Conservation (phyloP, 2,888 invertebrate genomes). For the Nipponacmea schrenckii region DNA sequence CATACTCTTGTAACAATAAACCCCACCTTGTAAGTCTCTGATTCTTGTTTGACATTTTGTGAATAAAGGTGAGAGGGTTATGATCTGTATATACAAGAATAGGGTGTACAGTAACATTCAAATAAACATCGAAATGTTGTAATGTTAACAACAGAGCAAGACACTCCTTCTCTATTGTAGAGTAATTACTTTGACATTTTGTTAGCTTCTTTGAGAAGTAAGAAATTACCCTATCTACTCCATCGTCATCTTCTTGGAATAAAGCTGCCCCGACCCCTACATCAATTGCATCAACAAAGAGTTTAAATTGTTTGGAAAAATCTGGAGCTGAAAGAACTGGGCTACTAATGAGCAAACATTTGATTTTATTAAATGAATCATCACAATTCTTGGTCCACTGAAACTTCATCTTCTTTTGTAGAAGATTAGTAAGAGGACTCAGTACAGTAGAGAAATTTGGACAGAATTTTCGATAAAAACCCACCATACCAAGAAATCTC, state of each 20-base stretch:
- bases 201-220: constrained; percentile 37
- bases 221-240: constrained; percentile 30
- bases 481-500: constrained; percentile 29
- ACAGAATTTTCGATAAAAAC: constrained; percentile 32
- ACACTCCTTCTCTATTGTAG: constrained; percentile 33
- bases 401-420: constrained; percentile 26
- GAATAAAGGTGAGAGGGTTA: constrained; percentile 31
- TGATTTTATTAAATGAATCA: constrained; percentile 49
- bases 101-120: constrained; percentile 16
- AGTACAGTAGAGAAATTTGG: constrained; percentile 25
- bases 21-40: constrained; percentile 30
- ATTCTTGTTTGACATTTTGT: constrained; percentile 29
- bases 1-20: constrained; percentile 28
- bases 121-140: constrained; percentile 34
- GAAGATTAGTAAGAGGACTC: constrained; percentile 18
- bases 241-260: constrained; percentile 35
- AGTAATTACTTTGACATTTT: constrained; percentile 36
- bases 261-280: constrained; percentile 36
- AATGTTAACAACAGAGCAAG: constrained; percentile 36
- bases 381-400: constrained; percentile 48
- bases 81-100: constrained; percentile 34
- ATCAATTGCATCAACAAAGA: constrained; percentile 42
- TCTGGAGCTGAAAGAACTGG: constrained; percentile 29
- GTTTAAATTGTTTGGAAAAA: constrained; percentile 25
- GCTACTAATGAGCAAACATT: constrained; percentile 26